These are phyloP conservation scores for Idaea aversata DNA, from an alignment of 2,888 invertebrate genomes.

Conservation along the genomic window DNA sequence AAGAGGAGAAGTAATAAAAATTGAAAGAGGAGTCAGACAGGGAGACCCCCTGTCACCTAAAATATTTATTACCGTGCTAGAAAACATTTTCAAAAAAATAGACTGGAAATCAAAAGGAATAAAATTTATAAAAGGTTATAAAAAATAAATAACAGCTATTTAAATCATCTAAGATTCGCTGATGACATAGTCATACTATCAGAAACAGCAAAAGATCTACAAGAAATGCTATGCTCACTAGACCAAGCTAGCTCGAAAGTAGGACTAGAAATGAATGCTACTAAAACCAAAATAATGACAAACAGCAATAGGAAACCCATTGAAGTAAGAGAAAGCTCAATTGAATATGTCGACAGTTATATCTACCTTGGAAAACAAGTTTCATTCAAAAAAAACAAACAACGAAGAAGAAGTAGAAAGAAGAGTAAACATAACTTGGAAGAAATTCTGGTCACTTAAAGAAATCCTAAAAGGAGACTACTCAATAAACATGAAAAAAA, in stretches of 20 bases:
- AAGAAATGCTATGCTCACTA: slow-evolving; percentile 16
- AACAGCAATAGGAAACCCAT: slow-evolving; percentile 8
- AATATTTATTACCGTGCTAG: slow-evolving; percentile 8
- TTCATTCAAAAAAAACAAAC: no score
- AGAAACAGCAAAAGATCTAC: slow-evolving; percentile 4
- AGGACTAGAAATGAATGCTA: slow-evolving; percentile 24
- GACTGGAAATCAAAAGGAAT: slow-evolving; percentile 7
- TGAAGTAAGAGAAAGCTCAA: no score
- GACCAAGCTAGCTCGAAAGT: slow-evolving; percentile 14
- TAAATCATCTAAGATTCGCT: neutral
- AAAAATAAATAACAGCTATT: slow-evolving; percentile 1
- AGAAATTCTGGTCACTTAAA: no score
- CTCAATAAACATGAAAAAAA: no score
- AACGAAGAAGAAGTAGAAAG: slow-evolving; percentile 11
- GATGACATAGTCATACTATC: slow-evolving; percentile 15
- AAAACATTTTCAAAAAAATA: slow-evolving; percentile 5
- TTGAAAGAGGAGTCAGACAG: slow-evolving; percentile 9
- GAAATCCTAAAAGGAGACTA: no score
- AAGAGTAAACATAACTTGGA: slow-evolving; percentile 6
- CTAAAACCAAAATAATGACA: slow-evolving; percentile 28
- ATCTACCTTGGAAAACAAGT: no score
- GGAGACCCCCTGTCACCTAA: slow-evolving; percentile 11
- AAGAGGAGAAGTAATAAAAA: neutral
- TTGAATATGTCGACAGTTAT: no score
- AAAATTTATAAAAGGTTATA: no score